Base-by-base conservation (phyloP, 2,113 vertebrate species). In the Sprattus sprattus region DNA sequence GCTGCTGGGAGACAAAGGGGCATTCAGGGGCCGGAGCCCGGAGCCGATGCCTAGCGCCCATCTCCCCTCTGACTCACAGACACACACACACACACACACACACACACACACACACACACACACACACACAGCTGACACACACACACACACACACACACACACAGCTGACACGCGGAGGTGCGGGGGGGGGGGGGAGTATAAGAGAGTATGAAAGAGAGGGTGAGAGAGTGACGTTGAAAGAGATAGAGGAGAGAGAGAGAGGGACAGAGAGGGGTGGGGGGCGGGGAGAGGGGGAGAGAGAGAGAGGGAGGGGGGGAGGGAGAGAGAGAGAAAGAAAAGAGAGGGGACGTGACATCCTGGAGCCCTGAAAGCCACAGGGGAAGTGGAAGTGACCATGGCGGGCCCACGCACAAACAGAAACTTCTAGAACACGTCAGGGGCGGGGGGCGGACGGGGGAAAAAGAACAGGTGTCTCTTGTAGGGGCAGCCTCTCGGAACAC, bases 141-240 rank as follows among this genome's bases (percentile, higher is more conserved):
- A 47, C 46, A 47, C 46, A 47, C 46, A 47, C 46, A 47, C 46
- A 47, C 46, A 47, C 85, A 90, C 85, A 82, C 46, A 44, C 81
- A 82, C 87, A 88, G 85, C 85, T 88, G 84, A 84, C 85, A 87
- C 75, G 87, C 84, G 82, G 39, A 9, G 81, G 80, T 22, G 25
- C 49, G 78, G 52, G 60, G 7, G 20, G n/a, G 54, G 25, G 81
- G 46, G 49, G 81, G 8, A 84, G 39, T 49, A 46, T 22, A 50
- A 75, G 60, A 32, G 45, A 47, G 64, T 50, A 81, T 81, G 18
- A 82, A 71, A 47, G 22, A 20, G 60, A 84, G 80, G 78, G 71
- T 83, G 44, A 50, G 39, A 82, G 13, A 83, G 75, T 78, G 83
- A 75, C 44, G 9, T 46, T 32, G 85, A 81, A 45, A 88, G 47